phyloP scores from a whole-genome alignment of 1,140 invertebrate species.

The Zaprionus kolodkinae region DNA sequence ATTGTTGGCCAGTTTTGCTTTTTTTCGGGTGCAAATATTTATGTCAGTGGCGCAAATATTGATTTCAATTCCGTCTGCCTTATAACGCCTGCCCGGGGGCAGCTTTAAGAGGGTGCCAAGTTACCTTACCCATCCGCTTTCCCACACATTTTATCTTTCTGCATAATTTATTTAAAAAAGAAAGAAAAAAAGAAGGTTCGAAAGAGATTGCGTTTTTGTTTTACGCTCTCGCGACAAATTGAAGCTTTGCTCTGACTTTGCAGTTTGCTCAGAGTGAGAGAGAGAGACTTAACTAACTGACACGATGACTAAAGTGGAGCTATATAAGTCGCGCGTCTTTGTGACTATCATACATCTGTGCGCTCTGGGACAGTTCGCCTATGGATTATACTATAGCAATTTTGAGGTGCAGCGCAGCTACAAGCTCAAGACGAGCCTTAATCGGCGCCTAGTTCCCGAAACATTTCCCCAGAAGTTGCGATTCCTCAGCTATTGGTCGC shows the following conservation, averaged over 20 bases:
- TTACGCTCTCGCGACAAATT: constrained; percentile 19
- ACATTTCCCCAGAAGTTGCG: constrained; percentile 84
- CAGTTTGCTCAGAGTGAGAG: constrained; percentile 13
- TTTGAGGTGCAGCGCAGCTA: constrained; percentile 78
- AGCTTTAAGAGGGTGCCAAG: constrained; percentile 27
- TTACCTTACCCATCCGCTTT: neutral
- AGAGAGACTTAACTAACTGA: neutral
- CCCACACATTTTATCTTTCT: neutral
- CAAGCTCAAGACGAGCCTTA: constrained; percentile 68
- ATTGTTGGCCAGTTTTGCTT: constrained; percentile 13
- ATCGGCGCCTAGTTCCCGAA: constrained; percentile 69
- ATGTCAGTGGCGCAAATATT: constrained; percentile 75
- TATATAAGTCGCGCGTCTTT: constrained; percentile 82
- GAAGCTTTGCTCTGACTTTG: constrained; percentile 21
- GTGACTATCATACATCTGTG: constrained; percentile 82
- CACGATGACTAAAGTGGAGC: constrained; percentile 83
- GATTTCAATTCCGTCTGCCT: constrained; percentile 60
- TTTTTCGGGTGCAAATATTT: constrained; percentile 57
- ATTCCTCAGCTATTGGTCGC: constrained; percentile 86
- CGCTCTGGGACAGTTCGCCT: constrained; percentile 80
- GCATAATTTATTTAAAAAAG: constrained; percentile 6
- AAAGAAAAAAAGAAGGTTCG: neutral
- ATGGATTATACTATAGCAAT: constrained; percentile 75
- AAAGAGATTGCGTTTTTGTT: neutral
- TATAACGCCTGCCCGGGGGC: constrained; percentile 12